phyloP scores from a whole-genome alignment of 2,888 invertebrate species.

The Eupithecia exiguata region DNA sequence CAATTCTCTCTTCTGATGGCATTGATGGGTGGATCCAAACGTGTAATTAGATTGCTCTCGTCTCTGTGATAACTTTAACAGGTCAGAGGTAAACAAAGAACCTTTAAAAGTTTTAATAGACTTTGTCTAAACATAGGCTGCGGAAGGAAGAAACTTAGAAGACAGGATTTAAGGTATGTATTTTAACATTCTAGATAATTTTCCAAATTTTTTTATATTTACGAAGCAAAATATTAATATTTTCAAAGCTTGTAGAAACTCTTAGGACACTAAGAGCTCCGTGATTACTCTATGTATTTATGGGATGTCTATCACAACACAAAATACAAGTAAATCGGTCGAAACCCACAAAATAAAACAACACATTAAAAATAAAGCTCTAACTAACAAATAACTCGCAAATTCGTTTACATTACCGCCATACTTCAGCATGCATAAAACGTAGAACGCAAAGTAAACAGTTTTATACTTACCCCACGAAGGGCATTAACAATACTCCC shows the following conservation, averaged over 20 bases:
- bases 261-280: background rate
- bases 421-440: slow-evolving; percentile 52
- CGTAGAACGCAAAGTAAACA: slow-evolving; percentile 68
- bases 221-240: background rate
- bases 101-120: background rate
- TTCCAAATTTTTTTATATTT: background rate
- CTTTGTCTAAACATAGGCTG: background rate
- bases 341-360: background rate
- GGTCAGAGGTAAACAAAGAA: background rate
- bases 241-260: background rate
- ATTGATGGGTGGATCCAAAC: slow-evolving; percentile 37
- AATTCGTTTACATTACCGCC: slow-evolving; percentile 36
- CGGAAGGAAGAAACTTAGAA: background rate
- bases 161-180: background rate
- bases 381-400: slow-evolving; percentile 29
- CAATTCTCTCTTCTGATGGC: slow-evolving; percentile 40
- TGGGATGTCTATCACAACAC: too few relatives aligned
- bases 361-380: slow-evolving; percentile 7
- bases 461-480: slow-evolving; percentile 47
- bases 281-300: too few relatives aligned
- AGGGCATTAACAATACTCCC: slow-evolving; percentile 72
- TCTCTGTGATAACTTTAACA: slow-evolving; percentile 1
- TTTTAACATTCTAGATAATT: background rate
- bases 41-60: slow-evolving; percentile 25
- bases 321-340: background rate